phyloP scores from a whole-genome alignment of 2,113 vertebrate genomes.

The Varanus komodoensis region DNA sequence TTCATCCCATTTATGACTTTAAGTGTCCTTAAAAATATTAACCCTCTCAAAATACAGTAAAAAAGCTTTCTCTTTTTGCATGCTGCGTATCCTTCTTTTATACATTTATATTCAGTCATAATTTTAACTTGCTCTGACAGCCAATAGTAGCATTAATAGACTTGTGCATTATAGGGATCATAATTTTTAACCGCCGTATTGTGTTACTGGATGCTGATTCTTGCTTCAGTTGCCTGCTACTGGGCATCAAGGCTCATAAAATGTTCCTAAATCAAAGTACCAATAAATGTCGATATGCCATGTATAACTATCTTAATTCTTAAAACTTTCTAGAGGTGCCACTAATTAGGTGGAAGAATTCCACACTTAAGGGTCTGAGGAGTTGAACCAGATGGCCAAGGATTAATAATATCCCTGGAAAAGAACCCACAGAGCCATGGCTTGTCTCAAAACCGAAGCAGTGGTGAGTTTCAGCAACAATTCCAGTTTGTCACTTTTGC shows the following conservation, averaged over 20 bases:
- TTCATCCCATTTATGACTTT: too few species aligned
- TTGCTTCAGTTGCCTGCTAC: not conserved
- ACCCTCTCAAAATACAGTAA: not conserved
- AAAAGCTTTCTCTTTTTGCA: not conserved
- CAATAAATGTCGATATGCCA: not conserved
- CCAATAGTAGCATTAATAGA: too few species aligned
- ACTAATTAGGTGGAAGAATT: constrained; percentile 16
- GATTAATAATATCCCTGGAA: not conserved
- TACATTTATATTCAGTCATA: not conserved
- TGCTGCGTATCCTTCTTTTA: not conserved
- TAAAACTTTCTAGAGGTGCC: constrained; percentile 3
- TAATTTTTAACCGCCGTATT: not conserved
- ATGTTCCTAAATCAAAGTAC: not conserved
- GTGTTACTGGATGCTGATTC: not conserved
- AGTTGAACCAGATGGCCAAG: not conserved
- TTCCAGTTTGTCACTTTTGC: too few species aligned
- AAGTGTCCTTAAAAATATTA: too few species aligned
- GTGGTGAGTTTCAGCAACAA: too few species aligned
- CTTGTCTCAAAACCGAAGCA: too few species aligned
- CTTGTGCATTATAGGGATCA: not conserved
- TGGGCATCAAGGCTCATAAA: not conserved
- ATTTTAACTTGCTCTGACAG: not conserved
- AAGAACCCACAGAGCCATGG: too few species aligned
- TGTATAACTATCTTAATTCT: not conserved
- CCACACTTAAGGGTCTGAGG: not conserved